Evolutionary conservation across 2,888 invertebrate genomes (phyloP).

Genomic region (Nymphalis c-album): DNA sequence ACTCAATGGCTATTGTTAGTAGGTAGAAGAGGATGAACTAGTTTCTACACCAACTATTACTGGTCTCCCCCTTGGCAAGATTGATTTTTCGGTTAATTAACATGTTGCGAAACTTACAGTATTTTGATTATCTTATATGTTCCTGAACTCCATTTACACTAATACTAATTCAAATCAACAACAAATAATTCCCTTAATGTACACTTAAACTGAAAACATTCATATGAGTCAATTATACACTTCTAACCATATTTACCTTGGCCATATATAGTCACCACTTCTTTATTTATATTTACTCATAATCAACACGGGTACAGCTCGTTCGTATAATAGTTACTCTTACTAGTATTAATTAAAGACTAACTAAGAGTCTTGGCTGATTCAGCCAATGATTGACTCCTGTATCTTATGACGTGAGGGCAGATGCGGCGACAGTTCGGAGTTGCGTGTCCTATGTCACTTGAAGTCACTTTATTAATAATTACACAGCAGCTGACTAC

Average conservation of each 20-base stretch:
- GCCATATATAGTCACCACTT: too few relatives aligned
- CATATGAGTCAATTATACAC: too few relatives aligned
- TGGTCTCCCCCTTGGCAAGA: slow-evolving; percentile 11
- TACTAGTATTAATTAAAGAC: slow-evolving; percentile 15
- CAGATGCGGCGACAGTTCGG: slow-evolving; percentile 34
- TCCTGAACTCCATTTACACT: too few relatives aligned
- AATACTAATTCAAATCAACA: too few relatives aligned
- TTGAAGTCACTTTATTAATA: slow-evolving; percentile 27
- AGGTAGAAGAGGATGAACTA: slow-evolving; percentile 33
- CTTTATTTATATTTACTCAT: too few relatives aligned
- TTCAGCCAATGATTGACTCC: slow-evolving; percentile 27
- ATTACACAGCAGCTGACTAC: slow-evolving; percentile 22
- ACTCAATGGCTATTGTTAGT: slow-evolving; percentile 37
- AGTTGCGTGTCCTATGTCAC: slow-evolving; percentile 34
- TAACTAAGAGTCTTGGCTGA: slow-evolving; percentile 6
- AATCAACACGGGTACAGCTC: background rate
- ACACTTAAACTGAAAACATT: too few relatives aligned
- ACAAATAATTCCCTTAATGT: too few relatives aligned
- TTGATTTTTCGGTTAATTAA: background rate
- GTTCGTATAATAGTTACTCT: background rate
- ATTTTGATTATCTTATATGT: too few relatives aligned
- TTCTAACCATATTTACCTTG: too few relatives aligned
- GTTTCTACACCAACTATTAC: slow-evolving; percentile 30
- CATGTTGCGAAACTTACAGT: too few relatives aligned
- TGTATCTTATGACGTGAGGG: slow-evolving; percentile 31